Base-by-base conservation (phyloP, 1,140 invertebrate genomes). In the Venustaconcha ellipsiformis region DNA sequence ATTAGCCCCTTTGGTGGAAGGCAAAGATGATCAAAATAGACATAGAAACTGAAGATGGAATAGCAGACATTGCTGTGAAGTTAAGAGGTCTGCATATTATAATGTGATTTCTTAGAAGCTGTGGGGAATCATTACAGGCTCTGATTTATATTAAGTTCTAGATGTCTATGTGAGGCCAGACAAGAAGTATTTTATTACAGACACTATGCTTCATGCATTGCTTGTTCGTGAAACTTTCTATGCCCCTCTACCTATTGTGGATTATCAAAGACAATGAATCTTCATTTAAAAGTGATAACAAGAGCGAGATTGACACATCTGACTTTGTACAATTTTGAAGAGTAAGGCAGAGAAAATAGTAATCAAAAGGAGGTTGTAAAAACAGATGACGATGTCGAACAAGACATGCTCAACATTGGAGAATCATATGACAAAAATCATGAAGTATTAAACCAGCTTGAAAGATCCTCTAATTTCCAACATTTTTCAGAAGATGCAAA, bases 1-100 rank as follows among this genome's bases (percentile, higher is more conserved):
- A 84, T 67, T 81, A 83, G 60, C 82, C 82, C 18, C 72, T 86
- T 8, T 86, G 71, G 15, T 76, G 59, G 78, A 85, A 84, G 70
- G 80, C 80, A n/a, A 14, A 68, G 15, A 48, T 17, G 26, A 72
- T 48, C 37, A 48, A 48, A 48, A 6, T 48, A 48, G 37, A 48
- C 6, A 6, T 0, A 81, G 8, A 63, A 48, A 48, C 78, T 65
- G 20, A n/a, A 20, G 64, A 70, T 55, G 71, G 78, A 66, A 26
- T 20, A 18, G 4, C 23, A 3, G 8, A 17, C 26, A 73, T 65
- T 73, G 48, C 15, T 1, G 17, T 82, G 1, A 57, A 62, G 20
- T 15, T 26, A 62, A n/a, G 65, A 4, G 70, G 74, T 37, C 78
- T 80, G 26, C 79, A 81, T 67, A 57, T 59, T 26, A 26, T 67